Evolutionary conservation across 2,113 vertebrate genomes (phyloP).

Genomic region (Eudyptes chrysolophus): DNA sequence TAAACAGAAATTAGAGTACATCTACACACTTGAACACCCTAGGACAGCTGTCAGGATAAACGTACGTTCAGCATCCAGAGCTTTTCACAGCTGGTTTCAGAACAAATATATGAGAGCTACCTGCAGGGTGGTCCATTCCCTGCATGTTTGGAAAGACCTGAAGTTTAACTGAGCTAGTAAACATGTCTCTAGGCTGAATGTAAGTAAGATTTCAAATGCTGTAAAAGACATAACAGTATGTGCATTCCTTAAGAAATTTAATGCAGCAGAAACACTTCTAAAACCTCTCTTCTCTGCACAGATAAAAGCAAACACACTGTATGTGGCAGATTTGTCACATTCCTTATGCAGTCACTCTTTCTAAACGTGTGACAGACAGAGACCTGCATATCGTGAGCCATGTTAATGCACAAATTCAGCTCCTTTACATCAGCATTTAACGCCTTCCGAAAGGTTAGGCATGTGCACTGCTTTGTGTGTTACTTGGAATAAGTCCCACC

Average conservation of each 20-base stretch:
- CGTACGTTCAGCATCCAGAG: background rate
- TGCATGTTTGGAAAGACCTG: background rate
- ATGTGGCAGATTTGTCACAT: background rate
- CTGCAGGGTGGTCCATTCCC: conserved; percentile 7
- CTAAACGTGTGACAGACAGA: background rate
- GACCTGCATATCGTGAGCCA: fast-evolving
- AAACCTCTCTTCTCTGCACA: background rate
- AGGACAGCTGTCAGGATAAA: background rate
- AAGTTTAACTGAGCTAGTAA: background rate
- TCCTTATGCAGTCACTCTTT: background rate
- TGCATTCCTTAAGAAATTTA: background rate
- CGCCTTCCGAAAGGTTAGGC: background rate
- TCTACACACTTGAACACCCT: background rate
- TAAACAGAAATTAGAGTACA: background rate
- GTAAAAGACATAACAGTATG: background rate
- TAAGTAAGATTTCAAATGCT: background rate
- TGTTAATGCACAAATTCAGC: background rate
- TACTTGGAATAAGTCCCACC: background rate
- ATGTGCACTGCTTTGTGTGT: background rate
- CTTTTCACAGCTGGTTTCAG: background rate
- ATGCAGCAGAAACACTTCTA: background rate
- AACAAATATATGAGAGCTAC: background rate
- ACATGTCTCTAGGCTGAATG: background rate
- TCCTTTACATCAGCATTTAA: background rate
- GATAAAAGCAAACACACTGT: background rate